Percentiles rank a stretch among this genome's conserved stretches.
These are phyloP conservation scores for Eudorcas thomsonii DNA, from an alignment of 2,113 vertebrate genomes.

Conservation along the genomic window DNA sequence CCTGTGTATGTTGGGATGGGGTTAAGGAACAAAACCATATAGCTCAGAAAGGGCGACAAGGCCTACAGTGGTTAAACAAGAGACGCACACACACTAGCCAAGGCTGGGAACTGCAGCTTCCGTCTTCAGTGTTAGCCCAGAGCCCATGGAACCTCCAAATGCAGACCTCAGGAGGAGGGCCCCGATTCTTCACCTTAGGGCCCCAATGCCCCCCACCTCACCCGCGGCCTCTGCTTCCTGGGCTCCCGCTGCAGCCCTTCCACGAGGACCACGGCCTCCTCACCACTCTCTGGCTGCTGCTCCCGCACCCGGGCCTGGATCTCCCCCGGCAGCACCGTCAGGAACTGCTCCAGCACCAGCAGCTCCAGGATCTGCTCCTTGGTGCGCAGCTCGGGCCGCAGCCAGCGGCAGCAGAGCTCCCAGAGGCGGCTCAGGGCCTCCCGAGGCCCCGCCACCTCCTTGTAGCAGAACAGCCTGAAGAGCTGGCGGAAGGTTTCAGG, in stretches of 20 bases:
- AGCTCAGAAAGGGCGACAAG: not conserved
- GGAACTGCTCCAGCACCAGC: slow-evolving; percentile 58
- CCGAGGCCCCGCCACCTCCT: not conserved
- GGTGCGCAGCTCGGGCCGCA: slow-evolving; percentile 10
- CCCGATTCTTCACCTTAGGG: not conserved
- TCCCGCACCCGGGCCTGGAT: slow-evolving; percentile 35
- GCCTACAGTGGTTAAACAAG: not conserved
- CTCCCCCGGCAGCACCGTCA: not conserved
- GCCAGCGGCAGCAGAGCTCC: slow-evolving; percentile 52
- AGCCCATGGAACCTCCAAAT: not conserved
- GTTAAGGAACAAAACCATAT: not conserved
- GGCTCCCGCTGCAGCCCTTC: slow-evolving; percentile 53
- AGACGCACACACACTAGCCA: not conserved
- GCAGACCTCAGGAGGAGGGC: not conserved
- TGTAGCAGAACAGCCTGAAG: slow-evolving; percentile 50
- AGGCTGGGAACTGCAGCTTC: not conserved
- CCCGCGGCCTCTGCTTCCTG: slow-evolving; percentile 32
- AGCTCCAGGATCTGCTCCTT: slow-evolving; percentile 58
- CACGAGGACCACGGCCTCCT: slow-evolving; percentile 51
- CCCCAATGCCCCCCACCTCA: slow-evolving; percentile 23
- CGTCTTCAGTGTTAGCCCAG: not conserved
- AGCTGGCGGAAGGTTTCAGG: slow-evolving; percentile 41
- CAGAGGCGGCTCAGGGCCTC: slow-evolving; percentile 40
- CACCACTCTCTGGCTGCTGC: slow-evolving; percentile 33
- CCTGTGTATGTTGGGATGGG: too few relatives aligned